phyloP scores from a whole-genome alignment of 2,888 invertebrate genomes.

The Gastrophysa polygoni region DNA sequence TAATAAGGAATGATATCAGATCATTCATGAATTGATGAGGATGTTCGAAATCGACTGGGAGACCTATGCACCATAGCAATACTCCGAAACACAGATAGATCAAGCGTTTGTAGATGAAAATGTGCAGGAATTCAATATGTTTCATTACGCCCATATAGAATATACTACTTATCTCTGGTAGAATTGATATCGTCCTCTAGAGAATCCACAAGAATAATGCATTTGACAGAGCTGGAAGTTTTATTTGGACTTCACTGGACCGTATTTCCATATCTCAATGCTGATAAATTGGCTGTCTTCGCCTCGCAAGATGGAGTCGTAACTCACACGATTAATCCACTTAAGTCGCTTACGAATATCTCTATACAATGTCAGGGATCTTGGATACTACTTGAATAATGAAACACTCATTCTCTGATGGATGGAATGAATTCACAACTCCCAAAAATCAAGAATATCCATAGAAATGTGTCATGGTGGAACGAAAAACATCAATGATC shows the following conservation, averaged over 20 bases:
- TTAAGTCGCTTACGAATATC: not conserved
- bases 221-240: not conserved
- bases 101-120: no score
- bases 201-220: not conserved
- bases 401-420: not conserved
- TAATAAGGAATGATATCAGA: no score
- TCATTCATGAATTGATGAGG: no score
- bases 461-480: no score
- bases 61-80: no score
- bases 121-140: no score
- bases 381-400: not conserved
- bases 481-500: no score
- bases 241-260: not conserved
- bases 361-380: not conserved
- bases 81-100: no score
- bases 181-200: not conserved
- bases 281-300: not conserved
- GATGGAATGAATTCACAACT: not conserved
- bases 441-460: no score
- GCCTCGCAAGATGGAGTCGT: not conserved
- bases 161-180: not conserved
- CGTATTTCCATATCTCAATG: not conserved
- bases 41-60: no score
- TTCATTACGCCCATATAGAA: no score
- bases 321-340: conserved; percentile 1